Base-by-base conservation (phyloP, 2,797 vertebrate species). In the Pipistrellus pipistrellus region DNA sequence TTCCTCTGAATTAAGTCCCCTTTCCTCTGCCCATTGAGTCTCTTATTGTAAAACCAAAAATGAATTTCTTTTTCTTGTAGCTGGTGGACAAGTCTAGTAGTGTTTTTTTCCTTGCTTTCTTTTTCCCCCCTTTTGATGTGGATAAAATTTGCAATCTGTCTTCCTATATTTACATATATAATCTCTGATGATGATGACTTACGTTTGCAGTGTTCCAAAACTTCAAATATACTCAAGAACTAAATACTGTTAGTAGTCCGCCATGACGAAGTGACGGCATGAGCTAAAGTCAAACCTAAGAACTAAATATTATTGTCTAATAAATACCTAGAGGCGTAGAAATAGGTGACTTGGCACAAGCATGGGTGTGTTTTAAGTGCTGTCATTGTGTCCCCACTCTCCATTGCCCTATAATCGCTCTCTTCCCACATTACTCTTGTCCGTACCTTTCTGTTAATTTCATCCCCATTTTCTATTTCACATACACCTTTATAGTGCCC, bases 41-140 rank as follows among this genome's bases (percentile, higher is more conserved):
- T 73, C 66, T 88, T 69, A 46, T 25, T 30, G 0, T 48, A 80
- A 82, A 89, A 72, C 17, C 23, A 20, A 84, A 80, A 76, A 53
- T 38, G 9, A n/a, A 76, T 91, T 81, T 85, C 62, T 55, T 25
- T 71, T 80, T 83, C 66, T 90, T 90, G 3, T 90, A 77, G 69
- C 48, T 87, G 30, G 25, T 82, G 30, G 41, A 75, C 71, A 93
- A 41, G 59, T 87, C 32, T 53, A 72, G 30, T 68, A 18, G 10
- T 64, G 4, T 80, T 35, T 85, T 53, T 59, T 32, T 83, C 38
- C 59, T 69, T 41, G n/a, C 41, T 23, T 38, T 46, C 0, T 17
- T 55, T 41, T 15, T 18, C 14, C 38, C 62, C 7, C 7, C 6
- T 38, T 71, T 72, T 9, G 15, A 66, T 73, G 38, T n/a, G 51